Percentiles rank a stretch among this genome's conserved stretches.
Conservation (phyloP, 2,888 invertebrate species). For the Thysanoteuthis rhombus region DNA sequence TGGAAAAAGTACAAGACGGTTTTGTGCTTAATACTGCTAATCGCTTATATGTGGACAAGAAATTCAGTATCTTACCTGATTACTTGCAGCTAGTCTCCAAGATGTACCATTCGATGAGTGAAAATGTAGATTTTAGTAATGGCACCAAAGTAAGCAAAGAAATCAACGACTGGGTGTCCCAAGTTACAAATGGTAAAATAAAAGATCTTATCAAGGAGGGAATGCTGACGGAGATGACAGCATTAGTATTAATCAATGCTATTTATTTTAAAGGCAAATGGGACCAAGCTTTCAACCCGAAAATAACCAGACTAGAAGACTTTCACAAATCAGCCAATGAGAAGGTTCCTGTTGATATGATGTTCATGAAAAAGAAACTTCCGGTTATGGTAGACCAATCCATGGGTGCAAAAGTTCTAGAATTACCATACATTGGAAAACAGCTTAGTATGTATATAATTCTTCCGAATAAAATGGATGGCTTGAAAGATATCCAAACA, state of each 20-base stretch:
- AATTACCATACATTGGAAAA: conserved; percentile 75
- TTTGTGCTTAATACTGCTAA: conserved; percentile 57
- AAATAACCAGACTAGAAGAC: conserved; percentile 68
- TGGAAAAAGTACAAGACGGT: conserved; percentile 40
- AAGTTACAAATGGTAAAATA: conserved; percentile 84
- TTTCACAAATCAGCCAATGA: conserved; percentile 70
- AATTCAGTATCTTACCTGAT: conserved; percentile 42
- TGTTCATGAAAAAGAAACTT: conserved; percentile 75
- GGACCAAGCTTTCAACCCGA: conserved; percentile 72
- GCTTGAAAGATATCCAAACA: conserved; percentile 45
- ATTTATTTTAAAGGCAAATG: conserved; percentile 70
- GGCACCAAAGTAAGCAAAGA: conserved; percentile 62
- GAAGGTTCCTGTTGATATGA: conserved; percentile 74
- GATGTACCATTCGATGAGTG: conserved; percentile 33
- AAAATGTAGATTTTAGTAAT: conserved; percentile 59
- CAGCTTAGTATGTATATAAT: conserved; percentile 56
- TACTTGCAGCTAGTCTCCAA: conserved; percentile 38
- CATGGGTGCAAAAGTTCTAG: conserved; percentile 79
- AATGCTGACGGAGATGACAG: conserved; percentile 54
- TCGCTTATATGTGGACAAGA: conserved; percentile 48
- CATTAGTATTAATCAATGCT: conserved; percentile 69
- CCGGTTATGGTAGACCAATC: conserved; percentile 70
- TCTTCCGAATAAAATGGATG: conserved; percentile 52
- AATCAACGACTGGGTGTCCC: conserved; percentile 86
- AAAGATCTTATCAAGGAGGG: conserved; percentile 77